Base-by-base conservation (phyloP, 2,797 vertebrate species). In the Periparus ater region DNA sequence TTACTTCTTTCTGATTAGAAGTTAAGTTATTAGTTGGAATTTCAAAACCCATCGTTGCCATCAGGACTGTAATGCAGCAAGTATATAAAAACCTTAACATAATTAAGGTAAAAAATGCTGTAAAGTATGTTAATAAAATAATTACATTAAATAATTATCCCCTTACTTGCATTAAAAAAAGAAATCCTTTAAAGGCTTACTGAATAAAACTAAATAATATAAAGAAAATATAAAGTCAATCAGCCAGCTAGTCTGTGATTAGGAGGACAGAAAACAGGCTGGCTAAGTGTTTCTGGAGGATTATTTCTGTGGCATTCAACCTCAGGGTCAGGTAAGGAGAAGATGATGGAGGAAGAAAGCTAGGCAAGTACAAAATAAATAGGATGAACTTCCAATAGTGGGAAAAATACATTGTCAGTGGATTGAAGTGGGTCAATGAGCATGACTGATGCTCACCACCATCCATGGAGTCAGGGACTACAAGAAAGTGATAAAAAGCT, bases 151-250 rank as follows among this genome's bases (percentile, higher is more conserved):
- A 87, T 60, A 92, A 91, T 85, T 85, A 85, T 47, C 12, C 9
- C 12, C 30, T 89, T 42, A 53, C n/a, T 84, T 77, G 45, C 42
- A 74, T 79, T 87, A 7, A 63, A 36, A 36, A 93, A 89, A 88
- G 1, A 88, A 93, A 85, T 61, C 72, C 38, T 89, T 92, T 85
- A 61, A 96, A 91, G 61, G 11, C 50, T 87, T 87, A 87, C 42
- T 22, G 57, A 77, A 74, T 57, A 79, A 80, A 21, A 62, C 58
- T 58, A 47, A 55, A 40, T 26, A 48, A n/a, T 32, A 57, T 72
- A 92, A 89, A 89, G 61, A 79, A 87, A 93, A 74, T 74, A 40
- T n/a, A n/a, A n/a, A 85, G 63, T 50, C 61, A 20, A 58, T 77
- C 61, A 91, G 22, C 23, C 63, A 79, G 29, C 19, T 50, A 26